Conservation (phyloP, 1,140 invertebrate species). For the Hylyphantes graminicola region DNA sequence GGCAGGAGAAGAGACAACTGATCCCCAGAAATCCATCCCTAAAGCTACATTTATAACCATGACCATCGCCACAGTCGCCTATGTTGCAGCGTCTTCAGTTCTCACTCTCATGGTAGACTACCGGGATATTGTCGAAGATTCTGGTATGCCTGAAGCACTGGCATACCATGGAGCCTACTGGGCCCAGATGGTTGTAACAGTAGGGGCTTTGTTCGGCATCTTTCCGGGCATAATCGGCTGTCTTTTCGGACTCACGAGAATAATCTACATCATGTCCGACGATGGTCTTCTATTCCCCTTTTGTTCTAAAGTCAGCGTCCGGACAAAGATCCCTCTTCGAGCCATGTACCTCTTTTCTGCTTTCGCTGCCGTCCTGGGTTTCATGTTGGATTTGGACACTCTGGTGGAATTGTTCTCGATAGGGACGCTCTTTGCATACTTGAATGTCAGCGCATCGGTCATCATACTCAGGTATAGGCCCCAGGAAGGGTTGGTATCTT, state of each 20-base stretch:
- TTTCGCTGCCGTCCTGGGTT: conserved; percentile 80
- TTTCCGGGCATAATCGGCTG: conserved; percentile 85
- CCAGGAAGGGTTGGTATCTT: no score
- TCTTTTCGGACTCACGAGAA: conserved; percentile 83
- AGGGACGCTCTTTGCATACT: conserved; percentile 89
- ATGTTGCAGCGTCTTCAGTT: conserved; percentile 77
- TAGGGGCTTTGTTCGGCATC: conserved; percentile 91
- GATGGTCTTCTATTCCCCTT: conserved; percentile 75
- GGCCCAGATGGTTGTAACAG: conserved; percentile 87
- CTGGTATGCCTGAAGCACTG: conserved; percentile 89
- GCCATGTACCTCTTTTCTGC: conserved; percentile 84
- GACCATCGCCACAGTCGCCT: conserved; percentile 64
- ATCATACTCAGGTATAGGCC: conserved; percentile 76
- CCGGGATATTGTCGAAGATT: conserved; percentile 76
- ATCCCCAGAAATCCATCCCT: conserved; percentile 65
- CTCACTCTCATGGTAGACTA: conserved; percentile 88
- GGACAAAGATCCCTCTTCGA: conserved; percentile 78
- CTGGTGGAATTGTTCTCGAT: conserved; percentile 95
- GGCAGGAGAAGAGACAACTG: conserved; percentile 66
- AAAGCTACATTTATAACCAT: conserved; percentile 64
- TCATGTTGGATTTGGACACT: conserved; percentile 90
- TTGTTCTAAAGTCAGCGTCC: conserved; percentile 65
- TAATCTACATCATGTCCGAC: conserved; percentile 88
- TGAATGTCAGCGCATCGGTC: conserved; percentile 88
- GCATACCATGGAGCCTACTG: conserved; percentile 73